A percentile compares a stretch with the other conserved stretches of the same genome.
phyloP scores from a whole-genome alignment of 2,797 vertebrate species.

The Premnoplex brunnescens region DNA sequence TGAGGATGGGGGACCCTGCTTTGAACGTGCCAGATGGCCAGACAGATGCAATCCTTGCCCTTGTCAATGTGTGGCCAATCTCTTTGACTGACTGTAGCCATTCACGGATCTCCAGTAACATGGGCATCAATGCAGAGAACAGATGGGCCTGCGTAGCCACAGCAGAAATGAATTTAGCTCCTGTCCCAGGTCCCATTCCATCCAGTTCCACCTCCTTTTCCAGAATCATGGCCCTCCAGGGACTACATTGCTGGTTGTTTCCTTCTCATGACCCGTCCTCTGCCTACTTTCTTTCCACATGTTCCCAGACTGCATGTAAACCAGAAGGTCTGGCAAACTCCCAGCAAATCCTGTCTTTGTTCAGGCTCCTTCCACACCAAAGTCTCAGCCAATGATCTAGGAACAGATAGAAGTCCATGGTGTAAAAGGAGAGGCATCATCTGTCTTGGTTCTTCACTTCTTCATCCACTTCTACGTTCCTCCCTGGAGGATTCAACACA shows the following conservation, averaged over 20 bases:
- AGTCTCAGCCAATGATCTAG: neutral
- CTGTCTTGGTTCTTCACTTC: neutral
- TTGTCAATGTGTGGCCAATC: slow-evolving; percentile 64
- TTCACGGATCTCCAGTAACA: neutral
- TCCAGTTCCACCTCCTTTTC: slow-evolving; percentile 20
- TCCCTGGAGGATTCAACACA: neutral
- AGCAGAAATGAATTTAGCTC: slow-evolving; percentile 47
- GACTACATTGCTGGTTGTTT: neutral
- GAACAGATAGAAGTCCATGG: neutral
- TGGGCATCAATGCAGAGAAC: slow-evolving; percentile 33
- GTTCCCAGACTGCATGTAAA: neutral
- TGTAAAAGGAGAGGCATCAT: neutral
- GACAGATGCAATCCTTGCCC: slow-evolving; percentile 61
- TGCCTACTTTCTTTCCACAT: neutral
- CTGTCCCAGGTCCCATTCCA: slow-evolving; percentile 5
- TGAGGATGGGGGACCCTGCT: slow-evolving; percentile 43
- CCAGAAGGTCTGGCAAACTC: neutral
- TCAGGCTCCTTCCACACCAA: neutral
- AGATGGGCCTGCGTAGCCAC: slow-evolving; percentile 3
- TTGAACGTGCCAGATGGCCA: slow-evolving; percentile 44
- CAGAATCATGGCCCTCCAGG: neutral
- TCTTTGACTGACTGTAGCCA: slow-evolving; percentile 68
- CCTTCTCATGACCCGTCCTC: neutral
- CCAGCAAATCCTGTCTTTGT: neutral
- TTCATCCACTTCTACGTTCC: neutral